Evolutionary conservation across 1,140 invertebrate species (phyloP).

Genomic region (Leptinotarsa undecemlineata): DNA sequence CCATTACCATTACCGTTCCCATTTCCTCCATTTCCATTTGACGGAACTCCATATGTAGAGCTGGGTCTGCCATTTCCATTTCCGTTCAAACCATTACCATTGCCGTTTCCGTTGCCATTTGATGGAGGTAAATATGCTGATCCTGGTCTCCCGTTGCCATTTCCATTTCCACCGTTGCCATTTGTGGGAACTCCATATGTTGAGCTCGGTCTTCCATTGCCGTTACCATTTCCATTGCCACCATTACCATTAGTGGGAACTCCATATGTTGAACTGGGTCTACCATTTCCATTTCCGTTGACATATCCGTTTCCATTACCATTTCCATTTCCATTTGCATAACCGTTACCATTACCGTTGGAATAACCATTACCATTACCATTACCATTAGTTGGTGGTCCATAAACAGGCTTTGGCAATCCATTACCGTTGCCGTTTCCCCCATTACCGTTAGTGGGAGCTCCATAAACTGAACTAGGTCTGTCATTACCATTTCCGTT

Average conservation of each 20-base stretch:
- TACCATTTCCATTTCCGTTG: slow-evolving; percentile 31
- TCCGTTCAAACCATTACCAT: slow-evolving; percentile 31
- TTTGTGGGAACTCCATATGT: slow-evolving; percentile 27
- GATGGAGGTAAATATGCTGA: slow-evolving; percentile 21
- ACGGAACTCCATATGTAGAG: slow-evolving; percentile 26
- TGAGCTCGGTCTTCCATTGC: slow-evolving; percentile 26
- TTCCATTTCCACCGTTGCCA: slow-evolving; percentile 34
- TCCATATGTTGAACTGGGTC: slow-evolving; percentile 34
- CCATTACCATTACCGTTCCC: slow-evolving; percentile 40
- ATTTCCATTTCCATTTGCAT: slow-evolving; percentile 31
- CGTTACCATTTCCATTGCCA: slow-evolving; percentile 39
- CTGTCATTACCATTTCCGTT: slow-evolving; percentile 37
- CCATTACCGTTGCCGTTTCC: slow-evolving; percentile 38
- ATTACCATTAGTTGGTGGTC: slow-evolving; percentile 34
- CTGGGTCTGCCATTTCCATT: slow-evolving; percentile 23
- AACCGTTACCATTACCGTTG: slow-evolving; percentile 32
- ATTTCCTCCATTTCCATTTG: slow-evolving; percentile 39
- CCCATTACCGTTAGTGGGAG: slow-evolving; percentile 33
- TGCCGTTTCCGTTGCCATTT: slow-evolving; percentile 38
- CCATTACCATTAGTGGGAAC: slow-evolving; percentile 37
- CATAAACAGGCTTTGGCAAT: slow-evolving; percentile 29
- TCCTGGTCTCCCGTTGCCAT: slow-evolving; percentile 26
- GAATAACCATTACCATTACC: slow-evolving; percentile 48
- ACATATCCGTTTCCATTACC: slow-evolving; percentile 33
- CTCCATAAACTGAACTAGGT: slow-evolving; percentile 28